Percentiles rank a stretch among this genome's conserved stretches.
These are phyloP conservation scores for Labeo calbasu DNA, from an alignment of 2,797 vertebrate species.

Conservation along the genomic window DNA sequence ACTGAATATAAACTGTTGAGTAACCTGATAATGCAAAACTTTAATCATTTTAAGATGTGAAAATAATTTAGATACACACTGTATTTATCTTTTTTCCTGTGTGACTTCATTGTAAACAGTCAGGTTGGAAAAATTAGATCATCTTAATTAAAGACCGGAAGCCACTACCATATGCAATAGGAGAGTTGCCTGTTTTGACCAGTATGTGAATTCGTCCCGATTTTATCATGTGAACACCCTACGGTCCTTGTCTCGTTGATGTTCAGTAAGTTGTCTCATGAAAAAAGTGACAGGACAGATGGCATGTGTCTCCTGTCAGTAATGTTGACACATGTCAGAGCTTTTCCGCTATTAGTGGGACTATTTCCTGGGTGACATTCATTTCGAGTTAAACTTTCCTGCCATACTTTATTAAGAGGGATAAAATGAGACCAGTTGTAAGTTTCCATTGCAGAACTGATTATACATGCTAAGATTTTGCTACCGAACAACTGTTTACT, in stretches of 20 bases:
- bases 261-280: background rate
- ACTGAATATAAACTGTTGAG: background rate
- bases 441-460: background rate
- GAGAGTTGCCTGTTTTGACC: background rate
- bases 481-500: background rate
- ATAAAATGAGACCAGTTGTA: constrained; percentile 12
- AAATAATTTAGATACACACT: background rate
- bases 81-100: background rate
- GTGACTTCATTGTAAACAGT: background rate
- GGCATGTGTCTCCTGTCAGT: background rate
- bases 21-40: background rate
- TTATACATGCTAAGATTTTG: background rate
- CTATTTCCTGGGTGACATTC: constrained; percentile 5
- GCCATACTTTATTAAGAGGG: background rate
- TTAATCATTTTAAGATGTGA: background rate
- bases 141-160: no score
- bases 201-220: background rate
- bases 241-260: background rate
- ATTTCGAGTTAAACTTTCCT: background rate
- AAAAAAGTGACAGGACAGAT: constrained; percentile 14
- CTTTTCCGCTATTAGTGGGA: background rate
- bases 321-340: background rate
- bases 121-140: background rate
- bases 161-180: background rate
- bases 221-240: background rate